A percentile compares a stretch with the other conserved stretches of the same genome.
Conservation (phyloP, 2,113 vertebrate genomes). For the Ahaetulla prasina region DNA sequence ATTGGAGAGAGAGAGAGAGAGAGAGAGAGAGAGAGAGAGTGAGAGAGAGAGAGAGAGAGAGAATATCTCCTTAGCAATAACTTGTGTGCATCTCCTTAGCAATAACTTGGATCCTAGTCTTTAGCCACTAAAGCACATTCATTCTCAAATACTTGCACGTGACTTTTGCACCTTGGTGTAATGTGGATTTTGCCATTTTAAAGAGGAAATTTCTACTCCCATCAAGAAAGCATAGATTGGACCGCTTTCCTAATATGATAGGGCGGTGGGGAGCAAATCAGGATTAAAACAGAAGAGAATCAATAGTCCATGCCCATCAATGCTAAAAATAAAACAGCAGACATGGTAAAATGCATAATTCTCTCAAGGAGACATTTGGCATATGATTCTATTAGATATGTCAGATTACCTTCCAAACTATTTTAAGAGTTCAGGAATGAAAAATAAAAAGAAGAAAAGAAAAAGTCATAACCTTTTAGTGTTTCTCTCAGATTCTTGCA, state of each 20-base stretch:
- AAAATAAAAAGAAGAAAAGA: neutral
- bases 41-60: neutral
- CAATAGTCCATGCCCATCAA: neutral
- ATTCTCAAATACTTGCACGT: neutral
- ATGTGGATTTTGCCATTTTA: neutral
- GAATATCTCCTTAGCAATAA: no score
- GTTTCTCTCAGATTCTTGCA: neutral
- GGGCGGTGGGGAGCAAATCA: neutral
- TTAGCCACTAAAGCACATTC: neutral
- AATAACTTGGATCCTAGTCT: neutral
- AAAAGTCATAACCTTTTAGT: neutral
- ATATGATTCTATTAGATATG: neutral
- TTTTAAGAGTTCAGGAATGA: neutral
- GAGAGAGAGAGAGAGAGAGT: no score
- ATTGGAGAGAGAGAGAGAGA: no score
- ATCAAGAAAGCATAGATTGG: neutral
- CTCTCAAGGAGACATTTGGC: neutral
- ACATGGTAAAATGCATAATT: neutral
- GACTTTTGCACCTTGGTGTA: neutral
- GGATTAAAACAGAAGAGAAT: neutral
- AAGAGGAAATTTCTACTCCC: neutral
- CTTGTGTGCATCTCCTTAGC: neutral
- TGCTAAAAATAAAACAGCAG: neutral
- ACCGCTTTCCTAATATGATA: neutral
- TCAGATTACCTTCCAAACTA: neutral